phyloP scores from a whole-genome alignment of 2,797 vertebrate genomes.

The Setipinna tenuifilis region DNA sequence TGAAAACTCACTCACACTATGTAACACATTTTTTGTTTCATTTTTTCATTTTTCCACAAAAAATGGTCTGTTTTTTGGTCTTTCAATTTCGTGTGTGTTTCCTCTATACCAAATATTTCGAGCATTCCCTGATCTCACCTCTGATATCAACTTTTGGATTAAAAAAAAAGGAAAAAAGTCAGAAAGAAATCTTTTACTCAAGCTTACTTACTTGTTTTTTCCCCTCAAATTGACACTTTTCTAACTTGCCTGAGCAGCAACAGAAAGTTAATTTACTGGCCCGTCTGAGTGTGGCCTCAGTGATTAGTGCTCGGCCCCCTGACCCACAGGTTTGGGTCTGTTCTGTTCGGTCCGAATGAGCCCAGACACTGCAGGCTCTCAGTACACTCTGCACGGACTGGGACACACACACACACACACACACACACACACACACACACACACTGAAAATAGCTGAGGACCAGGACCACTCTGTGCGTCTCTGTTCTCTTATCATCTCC shows the following conservation, averaged over 20 bases:
- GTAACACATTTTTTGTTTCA: not conserved
- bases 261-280: not conserved
- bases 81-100: too few species aligned
- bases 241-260: not conserved
- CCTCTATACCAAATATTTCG: not conserved
- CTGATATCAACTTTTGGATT: not conserved
- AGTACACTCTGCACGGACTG: not conserved
- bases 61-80: too few species aligned
- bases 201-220: not conserved
- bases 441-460: not conserved
- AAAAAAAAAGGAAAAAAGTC: not conserved
- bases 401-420: too few species aligned
- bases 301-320: too few species aligned
- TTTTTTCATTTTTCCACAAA: not conserved
- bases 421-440: too few species aligned
- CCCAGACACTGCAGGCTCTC: too few species aligned
- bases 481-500: constrained; percentile 36
- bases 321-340: too few species aligned
- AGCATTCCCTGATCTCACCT: not conserved
- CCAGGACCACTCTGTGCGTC: not conserved
- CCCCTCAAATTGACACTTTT: too few species aligned
- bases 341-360: too few species aligned
- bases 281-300: not conserved
- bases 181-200: not conserved
- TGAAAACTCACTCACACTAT: not conserved